Evolutionary conservation across 2,113 vertebrate species (phyloP), one percentile per base, ranked within the genome.

Genomic region (Gymnocephalus cernua): DNA sequence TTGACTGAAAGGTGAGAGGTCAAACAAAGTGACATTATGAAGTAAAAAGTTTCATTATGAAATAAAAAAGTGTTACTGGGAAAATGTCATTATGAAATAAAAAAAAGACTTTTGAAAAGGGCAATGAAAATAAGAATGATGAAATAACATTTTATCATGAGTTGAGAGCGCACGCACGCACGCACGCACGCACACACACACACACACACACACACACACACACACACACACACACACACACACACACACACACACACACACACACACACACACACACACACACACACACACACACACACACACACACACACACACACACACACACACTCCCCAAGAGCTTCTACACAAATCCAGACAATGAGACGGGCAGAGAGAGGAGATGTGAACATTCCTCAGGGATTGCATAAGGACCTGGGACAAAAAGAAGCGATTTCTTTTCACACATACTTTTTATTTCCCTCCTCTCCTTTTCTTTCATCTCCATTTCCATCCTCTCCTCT

Each of bases 371-470:
- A 71, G 65, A 70, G 85, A 88, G 47, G 74, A 91, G 83, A 86
- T 76, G 87, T 84, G 87, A 82, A 86, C 82, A 90, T 91, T 93
- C 92, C 90, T 87, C 54, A 72, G 86, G 84, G 89, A 87, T 87
- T 86, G 89, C 82, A 87, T 86, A 83, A 85, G 87, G 61, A 86
- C 68, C 76, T 79, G 56, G 64, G 84, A 83, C 85, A 72, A 89
- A 88, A 77, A 71, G 47, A 85, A 87, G 51, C 81, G 72, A 86
- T 68, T 81, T 78, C 59, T 86, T 70, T 73, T 58, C 74, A 68
- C 69, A 85, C 68, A 47, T 66, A 57, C 16, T 50, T 47, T 72
- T 48, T 45, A 10, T 23, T 74, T 9, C 29, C 13, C 8, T 72
- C 11, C 29, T 71, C 29, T 79, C n/a, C 35, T 63, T 6, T 19